Evolutionary conservation across 2,888 invertebrate genomes (phyloP).

Genomic region (Callyntrura guangdongensis): DNA sequence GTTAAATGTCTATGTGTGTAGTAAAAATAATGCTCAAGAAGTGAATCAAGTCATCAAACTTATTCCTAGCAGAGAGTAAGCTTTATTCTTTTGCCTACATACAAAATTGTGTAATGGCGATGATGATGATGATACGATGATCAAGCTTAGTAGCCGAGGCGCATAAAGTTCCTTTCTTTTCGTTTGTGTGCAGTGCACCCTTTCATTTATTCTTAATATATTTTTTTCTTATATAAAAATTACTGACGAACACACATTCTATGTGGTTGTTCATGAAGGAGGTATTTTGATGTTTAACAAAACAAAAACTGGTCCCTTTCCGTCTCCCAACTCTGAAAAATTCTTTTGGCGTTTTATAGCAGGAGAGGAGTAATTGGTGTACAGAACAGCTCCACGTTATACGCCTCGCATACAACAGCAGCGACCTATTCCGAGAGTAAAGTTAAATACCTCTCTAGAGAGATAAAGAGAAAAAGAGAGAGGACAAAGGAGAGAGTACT

Average conservation of each 20-base stretch:
- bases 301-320: constrained; percentile 74
- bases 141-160: not conserved
- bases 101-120: too few relatives aligned
- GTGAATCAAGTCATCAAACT: constrained; percentile 73
- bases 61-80: constrained; percentile 26
- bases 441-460: not conserved
- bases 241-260: not conserved
- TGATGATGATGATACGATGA: not conserved
- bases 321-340: constrained; percentile 73
- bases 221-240: not conserved
- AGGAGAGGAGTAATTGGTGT: constrained; percentile 31
- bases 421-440: too few relatives aligned
- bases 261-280: constrained; percentile 3
- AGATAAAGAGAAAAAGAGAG: not conserved
- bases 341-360: constrained; percentile 5
- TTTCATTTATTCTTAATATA: constrained; percentile 10
- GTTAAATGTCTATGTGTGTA: not conserved
- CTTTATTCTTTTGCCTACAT: constrained; percentile 47
- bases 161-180: constrained; percentile 26
- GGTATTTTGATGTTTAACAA: constrained; percentile 1
- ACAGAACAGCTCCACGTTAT: not conserved
- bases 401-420: too few relatives aligned
- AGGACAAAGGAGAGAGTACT: constrained; percentile 20
- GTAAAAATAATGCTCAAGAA: not conserved
- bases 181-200: not conserved